Base-by-base conservation (phyloP, 2,888 invertebrate species). In the Cenopis cana region DNA sequence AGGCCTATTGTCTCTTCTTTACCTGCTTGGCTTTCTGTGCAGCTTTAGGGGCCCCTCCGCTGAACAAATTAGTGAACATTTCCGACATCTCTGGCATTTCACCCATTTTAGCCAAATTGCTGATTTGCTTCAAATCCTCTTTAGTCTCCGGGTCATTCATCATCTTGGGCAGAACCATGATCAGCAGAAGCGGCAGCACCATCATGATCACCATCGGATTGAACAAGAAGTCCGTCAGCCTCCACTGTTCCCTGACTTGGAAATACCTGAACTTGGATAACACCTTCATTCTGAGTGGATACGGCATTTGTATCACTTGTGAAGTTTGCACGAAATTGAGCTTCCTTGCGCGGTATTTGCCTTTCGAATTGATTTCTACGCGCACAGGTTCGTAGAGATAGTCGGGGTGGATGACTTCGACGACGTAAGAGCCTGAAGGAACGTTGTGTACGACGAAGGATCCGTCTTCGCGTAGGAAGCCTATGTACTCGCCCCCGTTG, bases 191-290 rank as follows among this genome's bases (percentile, higher is more conserved):
- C 0, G 99, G 99, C 75, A 99, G 87, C 24, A 99, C 95, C 99
- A 99, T 99, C 97, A 99, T 99, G 74, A 99, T 94, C 6, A 99
- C 97, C 99, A 99, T 99, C 2, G 99, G 99, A 88, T 98, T 99
- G 88, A 99, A 97, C 41, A 99, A 89, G 89, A 99, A 97, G 92
- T 99, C 99, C 0, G 99, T 99, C 12, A 99, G 94, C 83, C 99
- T 95, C 99, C 99, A 99, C 84, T 99, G 98, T 86, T 99, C 99
- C 57, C 99, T 94, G 18, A 96, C 94, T 94, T 99, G 98, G 93
- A 99, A 99, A 90, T 98, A 98, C 78, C 96, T 95, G 78, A 96
- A 96, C 77, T 95, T 96, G 14, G 97, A 96, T 20, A 97, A 84
- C 0, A 98, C 96, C 83, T 98, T 97, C 93, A 99, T 94, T 85